Percentiles rank a stretch among this genome's conserved stretches.
Evolutionary conservation across 2,113 vertebrate species (phyloP).

Genomic region (Gracilinanus agilis): DNA sequence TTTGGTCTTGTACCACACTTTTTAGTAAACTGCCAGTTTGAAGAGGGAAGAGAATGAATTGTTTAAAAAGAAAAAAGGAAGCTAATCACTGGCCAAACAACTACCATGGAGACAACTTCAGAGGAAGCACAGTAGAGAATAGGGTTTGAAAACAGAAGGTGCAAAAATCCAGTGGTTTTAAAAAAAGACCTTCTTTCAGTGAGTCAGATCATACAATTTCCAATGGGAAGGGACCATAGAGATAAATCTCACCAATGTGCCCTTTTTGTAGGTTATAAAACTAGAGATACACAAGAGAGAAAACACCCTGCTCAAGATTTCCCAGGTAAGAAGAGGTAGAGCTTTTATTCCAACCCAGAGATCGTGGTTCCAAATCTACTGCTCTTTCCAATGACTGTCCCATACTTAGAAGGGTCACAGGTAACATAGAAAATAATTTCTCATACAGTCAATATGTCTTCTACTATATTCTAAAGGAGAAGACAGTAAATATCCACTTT

Average conservation of each 20-base stretch:
- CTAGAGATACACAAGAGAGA: neutral
- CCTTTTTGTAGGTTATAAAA: constrained; percentile 6
- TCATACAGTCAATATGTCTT: too few species aligned
- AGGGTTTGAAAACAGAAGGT: neutral
- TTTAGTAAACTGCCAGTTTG: neutral
- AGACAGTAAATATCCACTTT: neutral
- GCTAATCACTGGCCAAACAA: neutral
- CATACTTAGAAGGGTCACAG: neutral
- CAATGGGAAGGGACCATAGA: neutral
- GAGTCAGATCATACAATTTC: neutral
- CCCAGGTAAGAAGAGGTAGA: neutral
- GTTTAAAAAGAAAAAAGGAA: neutral
- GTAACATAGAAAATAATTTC: too few species aligned
- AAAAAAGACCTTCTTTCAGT: neutral
- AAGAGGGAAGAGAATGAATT: neutral
- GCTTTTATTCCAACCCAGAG: constrained; percentile 8
- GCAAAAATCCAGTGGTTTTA: neutral
- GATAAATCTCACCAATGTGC: neutral
- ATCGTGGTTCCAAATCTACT: neutral
- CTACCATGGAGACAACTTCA: neutral
- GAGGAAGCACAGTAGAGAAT: neutral
- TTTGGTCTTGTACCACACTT: neutral
- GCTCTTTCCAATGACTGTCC: neutral
- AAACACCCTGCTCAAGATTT: neutral
- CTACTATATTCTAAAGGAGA: neutral